A percentile compares a stretch with the other conserved stretches of the same genome.
These are phyloP conservation scores for Dryoscopus gambensis DNA, from an alignment of 2,113 vertebrate species.

Conservation along the genomic window DNA sequence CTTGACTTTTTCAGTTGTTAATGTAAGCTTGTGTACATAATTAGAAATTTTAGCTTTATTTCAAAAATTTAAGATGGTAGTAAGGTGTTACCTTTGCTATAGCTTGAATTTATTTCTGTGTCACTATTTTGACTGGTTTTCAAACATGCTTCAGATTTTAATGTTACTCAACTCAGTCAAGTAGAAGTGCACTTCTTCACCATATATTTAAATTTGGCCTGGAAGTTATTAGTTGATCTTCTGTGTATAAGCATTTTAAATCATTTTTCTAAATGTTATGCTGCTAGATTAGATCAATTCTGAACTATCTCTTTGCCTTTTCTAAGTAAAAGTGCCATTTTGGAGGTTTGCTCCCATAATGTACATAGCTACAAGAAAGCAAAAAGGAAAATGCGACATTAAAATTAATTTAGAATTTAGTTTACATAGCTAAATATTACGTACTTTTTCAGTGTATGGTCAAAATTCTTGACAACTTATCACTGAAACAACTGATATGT, in stretches of 20 bases:
- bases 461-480: neutral
- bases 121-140: neutral
- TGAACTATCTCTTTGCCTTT: neutral
- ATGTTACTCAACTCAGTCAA: neutral
- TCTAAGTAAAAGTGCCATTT: neutral
- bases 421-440: neutral
- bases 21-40: neutral
- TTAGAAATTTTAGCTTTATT: neutral
- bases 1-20: neutral
- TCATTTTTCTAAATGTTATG: neutral
- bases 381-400: neutral
- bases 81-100: neutral
- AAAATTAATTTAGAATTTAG: neutral
- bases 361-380: neutral
- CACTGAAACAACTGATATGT: neutral
- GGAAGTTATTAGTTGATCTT: neutral
- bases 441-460: neutral
- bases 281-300: neutral
- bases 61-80: neutral
- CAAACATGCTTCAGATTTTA: neutral
- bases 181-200: neutral
- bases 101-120: neutral
- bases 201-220: neutral
- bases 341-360: neutral
- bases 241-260: neutral